Base-by-base conservation (phyloP, 2,888 invertebrate genomes). In the Pammene aurita region DNA sequence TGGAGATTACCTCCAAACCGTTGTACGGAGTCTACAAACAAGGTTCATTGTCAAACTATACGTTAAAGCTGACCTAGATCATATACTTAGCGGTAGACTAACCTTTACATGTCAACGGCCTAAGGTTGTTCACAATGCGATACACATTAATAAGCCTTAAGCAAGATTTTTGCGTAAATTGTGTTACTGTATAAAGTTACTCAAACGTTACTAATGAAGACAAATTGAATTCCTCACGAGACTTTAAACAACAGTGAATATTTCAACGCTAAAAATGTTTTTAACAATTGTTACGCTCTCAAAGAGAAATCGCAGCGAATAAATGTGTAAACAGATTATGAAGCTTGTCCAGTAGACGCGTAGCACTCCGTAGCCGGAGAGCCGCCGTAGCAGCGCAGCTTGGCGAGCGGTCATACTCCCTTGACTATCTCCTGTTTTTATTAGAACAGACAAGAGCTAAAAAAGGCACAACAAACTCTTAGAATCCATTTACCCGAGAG, bases 351-450 rank as follows among this genome's bases (percentile, higher is more conserved):
- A 26, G 69, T 67, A 71, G 72, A 62, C 60, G 16, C 60, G 71
- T 73, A 75, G 71, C 71, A 57, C 60, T 67, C 56, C 44, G 70
- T 66, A 70, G 60, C 66, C 14, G 48, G 14, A 10, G 48, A 11
- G 56, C 44, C 38, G 14, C 46, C 41, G n/a, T 68, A 64, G 63
- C 46, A 54, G 58, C 34, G 57, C 34, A 44, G 26, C 42, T 44
- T n/a, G 44, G 58, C 44, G 44, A 41, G 61, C 60, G 63, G 50
- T 63, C 67, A 56, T 48, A 50, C 38, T 72, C 63, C 63, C 66
- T 63, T 46, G 62, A 48, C 46, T 46, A 26, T 41, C 50, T 48
- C 66, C 65, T 67, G 5, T 13, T 54, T 42, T 66, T 58, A 66
- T 66, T 70, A 42, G 11, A 63, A 52, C 54, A 65, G 66, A 61